These are phyloP conservation scores for Naja naja DNA, from an alignment of 2,113 vertebrate species.

Conservation along the genomic window DNA sequence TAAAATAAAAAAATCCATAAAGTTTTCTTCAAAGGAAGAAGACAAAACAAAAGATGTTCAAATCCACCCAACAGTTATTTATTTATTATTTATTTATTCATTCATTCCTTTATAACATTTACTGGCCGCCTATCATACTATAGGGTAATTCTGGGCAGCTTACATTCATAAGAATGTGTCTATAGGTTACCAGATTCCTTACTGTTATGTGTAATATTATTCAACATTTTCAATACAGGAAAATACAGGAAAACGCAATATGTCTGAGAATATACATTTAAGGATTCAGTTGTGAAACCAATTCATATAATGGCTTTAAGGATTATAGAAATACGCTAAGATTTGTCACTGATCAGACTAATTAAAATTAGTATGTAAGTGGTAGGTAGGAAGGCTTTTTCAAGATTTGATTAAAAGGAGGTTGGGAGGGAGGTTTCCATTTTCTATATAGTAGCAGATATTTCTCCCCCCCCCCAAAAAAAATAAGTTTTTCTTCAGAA, in stretches of 20 bases:
- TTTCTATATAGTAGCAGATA: neutral
- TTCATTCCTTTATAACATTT: neutral
- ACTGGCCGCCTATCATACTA: neutral
- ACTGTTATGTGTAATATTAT: neutral
- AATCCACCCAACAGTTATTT: neutral
- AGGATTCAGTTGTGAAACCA: neutral
- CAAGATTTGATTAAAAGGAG: neutral
- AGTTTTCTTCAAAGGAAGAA: neutral
- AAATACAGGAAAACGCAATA: neutral
- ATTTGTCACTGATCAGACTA: neutral
- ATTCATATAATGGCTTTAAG: neutral
- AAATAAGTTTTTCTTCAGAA: neutral
- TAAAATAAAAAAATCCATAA: neutral
- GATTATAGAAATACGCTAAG: neutral
- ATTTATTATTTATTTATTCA: neutral
- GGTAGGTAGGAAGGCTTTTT: neutral
- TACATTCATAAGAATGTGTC: neutral
- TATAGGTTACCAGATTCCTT: neutral
- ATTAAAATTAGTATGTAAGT: conserved; percentile 21
- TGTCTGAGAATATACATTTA: neutral
- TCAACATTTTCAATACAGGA: neutral
- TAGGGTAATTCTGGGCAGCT: neutral
- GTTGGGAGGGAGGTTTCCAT: neutral
- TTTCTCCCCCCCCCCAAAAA: neutral
- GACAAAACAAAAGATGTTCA: neutral